Conservation (phyloP, 2,888 invertebrate genomes). For the Tenthredo scrophulariae region DNA sequence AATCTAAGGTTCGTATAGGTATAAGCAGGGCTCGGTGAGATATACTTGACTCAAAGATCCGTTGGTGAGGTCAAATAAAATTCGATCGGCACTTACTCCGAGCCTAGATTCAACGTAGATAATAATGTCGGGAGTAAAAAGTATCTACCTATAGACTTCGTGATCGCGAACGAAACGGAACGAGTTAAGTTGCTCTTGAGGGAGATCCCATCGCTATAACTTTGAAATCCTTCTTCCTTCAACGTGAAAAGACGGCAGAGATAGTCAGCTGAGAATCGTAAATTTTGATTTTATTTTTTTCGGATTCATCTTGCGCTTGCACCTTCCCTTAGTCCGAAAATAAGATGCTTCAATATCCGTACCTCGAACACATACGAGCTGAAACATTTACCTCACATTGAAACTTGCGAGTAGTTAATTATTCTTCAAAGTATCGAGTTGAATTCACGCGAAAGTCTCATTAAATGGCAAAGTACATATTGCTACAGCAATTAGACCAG, state of each 20-base stretch:
- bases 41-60: slow-evolving; percentile 32
- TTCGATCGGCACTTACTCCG: slow-evolving; percentile 39
- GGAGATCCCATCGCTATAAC: slow-evolving; percentile 48
- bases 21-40: background rate
- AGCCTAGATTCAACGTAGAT: slow-evolving; percentile 32
- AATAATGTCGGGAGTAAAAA: slow-evolving; percentile 35
- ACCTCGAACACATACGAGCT: background rate
- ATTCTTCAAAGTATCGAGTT: background rate
- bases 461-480: background rate
- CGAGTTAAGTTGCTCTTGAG: slow-evolving; percentile 44
- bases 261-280: slow-evolving; percentile 23
- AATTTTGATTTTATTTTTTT: background rate
- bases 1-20: slow-evolving; percentile 28
- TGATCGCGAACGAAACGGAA: slow-evolving; percentile 45
- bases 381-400: background rate
- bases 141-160: slow-evolving; percentile 37
- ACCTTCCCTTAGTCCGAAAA: background rate
- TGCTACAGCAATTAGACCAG: background rate
- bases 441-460: background rate
- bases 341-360: background rate
- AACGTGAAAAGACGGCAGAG: slow-evolving; percentile 22
- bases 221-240: slow-evolving; percentile 24
- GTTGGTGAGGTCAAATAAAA: slow-evolving; percentile 29
- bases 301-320: background rate
- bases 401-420: background rate